phyloP scores from a whole-genome alignment of 2,888 invertebrate species.

The Meteorus colon region DNA sequence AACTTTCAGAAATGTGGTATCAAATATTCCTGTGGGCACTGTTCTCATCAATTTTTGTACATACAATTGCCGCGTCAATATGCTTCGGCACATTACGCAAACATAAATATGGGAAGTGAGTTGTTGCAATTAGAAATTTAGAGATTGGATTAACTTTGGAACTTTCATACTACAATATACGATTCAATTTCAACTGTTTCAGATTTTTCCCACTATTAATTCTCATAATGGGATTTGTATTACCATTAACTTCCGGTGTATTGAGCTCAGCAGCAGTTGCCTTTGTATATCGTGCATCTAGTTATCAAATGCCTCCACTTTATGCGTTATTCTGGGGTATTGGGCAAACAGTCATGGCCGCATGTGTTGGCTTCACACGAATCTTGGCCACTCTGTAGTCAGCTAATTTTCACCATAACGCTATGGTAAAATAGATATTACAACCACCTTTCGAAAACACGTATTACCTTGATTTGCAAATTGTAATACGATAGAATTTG shows the following conservation, averaged over 20 bases:
- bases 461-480: not conserved
- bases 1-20: slow-evolving; percentile 96
- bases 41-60: slow-evolving; percentile 94
- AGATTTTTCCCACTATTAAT: slow-evolving; percentile 94
- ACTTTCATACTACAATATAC: slow-evolving; percentile 17
- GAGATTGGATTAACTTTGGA: not conserved
- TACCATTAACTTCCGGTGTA: slow-evolving; percentile 91
- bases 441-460: not conserved
- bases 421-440: slow-evolving; percentile 5
- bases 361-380: slow-evolving; percentile 93
- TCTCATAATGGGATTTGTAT: slow-evolving; percentile 90
- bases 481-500: not conserved
- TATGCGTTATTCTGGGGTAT: slow-evolving; percentile 96
- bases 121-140: slow-evolving; percentile 41
- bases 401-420: not conserved
- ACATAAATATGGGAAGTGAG: slow-evolving; percentile 89
- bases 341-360: slow-evolving; percentile 92
- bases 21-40: slow-evolving; percentile 96
- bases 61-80: slow-evolving; percentile 91
- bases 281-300: slow-evolving; percentile 93
- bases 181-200: not conserved
- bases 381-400: slow-evolving; percentile 91
- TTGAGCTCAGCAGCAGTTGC: slow-evolving; percentile 94
- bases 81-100: slow-evolving; percentile 93
- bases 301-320: slow-evolving; percentile 90